Conservation (phyloP, 2,113 vertebrate species). For the Harpagus bidentatus region DNA sequence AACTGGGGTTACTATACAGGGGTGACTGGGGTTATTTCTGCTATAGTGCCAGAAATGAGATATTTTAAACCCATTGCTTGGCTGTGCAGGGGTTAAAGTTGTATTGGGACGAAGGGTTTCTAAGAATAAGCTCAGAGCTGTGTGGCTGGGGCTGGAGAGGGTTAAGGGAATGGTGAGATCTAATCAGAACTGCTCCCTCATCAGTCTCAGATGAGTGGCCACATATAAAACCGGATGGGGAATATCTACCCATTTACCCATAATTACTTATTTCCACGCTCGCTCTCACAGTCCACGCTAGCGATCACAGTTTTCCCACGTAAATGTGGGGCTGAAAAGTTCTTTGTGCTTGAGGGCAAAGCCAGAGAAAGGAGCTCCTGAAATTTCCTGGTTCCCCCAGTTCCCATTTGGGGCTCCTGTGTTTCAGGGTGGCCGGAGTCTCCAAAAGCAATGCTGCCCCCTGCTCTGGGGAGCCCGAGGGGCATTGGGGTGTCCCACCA, state of each 20-base stretch:
- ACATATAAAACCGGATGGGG: neutral
- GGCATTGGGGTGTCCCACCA: neutral
- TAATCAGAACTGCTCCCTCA: constrained; percentile 32
- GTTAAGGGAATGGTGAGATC: constrained; percentile 31
- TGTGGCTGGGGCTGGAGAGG: neutral
- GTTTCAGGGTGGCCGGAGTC: neutral
- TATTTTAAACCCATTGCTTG: neutral
- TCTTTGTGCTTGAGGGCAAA: neutral
- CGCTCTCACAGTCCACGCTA: neutral
- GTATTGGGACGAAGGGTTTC: neutral
- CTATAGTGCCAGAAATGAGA: neutral
- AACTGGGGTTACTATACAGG: neutral
- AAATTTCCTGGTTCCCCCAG: neutral
- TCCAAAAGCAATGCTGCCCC: neutral
- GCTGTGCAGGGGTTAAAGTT: neutral
- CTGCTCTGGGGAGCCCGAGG: neutral
- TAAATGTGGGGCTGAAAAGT: neutral
- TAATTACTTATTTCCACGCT: constrained; percentile 33
- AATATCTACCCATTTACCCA: neutral
- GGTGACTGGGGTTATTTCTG: neutral
- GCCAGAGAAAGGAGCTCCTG: neutral
- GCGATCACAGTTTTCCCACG: neutral
- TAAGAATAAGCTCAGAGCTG: neutral
- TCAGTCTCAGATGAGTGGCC: constrained; percentile 53
- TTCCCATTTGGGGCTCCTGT: neutral